phyloP scores from a whole-genome alignment of 1,140 invertebrate genomes.

The Galleria mellonella region DNA sequence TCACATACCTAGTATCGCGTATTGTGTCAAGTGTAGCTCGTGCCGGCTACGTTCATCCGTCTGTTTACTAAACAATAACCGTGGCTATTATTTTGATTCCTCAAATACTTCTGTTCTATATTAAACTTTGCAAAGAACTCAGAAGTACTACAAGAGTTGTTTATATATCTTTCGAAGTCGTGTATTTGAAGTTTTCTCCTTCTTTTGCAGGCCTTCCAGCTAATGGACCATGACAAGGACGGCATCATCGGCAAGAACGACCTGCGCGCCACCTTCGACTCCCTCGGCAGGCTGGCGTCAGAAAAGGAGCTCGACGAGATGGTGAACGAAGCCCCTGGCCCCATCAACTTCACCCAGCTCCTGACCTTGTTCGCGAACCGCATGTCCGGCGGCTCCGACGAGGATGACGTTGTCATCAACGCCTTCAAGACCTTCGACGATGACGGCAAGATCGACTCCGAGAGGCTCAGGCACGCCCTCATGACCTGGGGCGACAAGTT shows the following conservation, averaged over 20 bases:
- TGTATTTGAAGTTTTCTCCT: background rate
- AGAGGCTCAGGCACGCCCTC: slow-evolving; percentile 94
- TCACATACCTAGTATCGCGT: too few species aligned
- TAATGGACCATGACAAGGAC: slow-evolving; percentile 99
- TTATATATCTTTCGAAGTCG: too few species aligned
- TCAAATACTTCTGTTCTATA: slow-evolving; percentile 7
- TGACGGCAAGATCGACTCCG: slow-evolving; percentile 90
- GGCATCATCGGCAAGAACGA: slow-evolving; percentile 97
- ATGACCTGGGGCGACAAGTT: slow-evolving; percentile 98
- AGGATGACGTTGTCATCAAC: slow-evolving; percentile 94
- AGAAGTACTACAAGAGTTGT: slow-evolving; percentile 4
- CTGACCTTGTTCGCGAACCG: slow-evolving; percentile 93
- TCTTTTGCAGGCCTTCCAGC: slow-evolving; percentile 89
- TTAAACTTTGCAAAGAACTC: background rate
- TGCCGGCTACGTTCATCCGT: background rate
- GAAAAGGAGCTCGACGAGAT: slow-evolving; percentile 95
- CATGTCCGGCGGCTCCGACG: slow-evolving; percentile 89
- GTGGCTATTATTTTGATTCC: slow-evolving; percentile 5
- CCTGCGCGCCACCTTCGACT: slow-evolving; percentile 95
- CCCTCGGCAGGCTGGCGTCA: slow-evolving; percentile 90
- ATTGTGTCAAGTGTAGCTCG: slow-evolving; percentile 6
- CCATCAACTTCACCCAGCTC: slow-evolving; percentile 96
- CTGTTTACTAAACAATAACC: slow-evolving; percentile 22
- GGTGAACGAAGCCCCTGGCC: slow-evolving; percentile 91
- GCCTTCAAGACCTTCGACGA: slow-evolving; percentile 98